These are phyloP conservation scores for Margaritifera margaritifera DNA, from an alignment of 2,888 invertebrate species.

Conservation along the genomic window DNA sequence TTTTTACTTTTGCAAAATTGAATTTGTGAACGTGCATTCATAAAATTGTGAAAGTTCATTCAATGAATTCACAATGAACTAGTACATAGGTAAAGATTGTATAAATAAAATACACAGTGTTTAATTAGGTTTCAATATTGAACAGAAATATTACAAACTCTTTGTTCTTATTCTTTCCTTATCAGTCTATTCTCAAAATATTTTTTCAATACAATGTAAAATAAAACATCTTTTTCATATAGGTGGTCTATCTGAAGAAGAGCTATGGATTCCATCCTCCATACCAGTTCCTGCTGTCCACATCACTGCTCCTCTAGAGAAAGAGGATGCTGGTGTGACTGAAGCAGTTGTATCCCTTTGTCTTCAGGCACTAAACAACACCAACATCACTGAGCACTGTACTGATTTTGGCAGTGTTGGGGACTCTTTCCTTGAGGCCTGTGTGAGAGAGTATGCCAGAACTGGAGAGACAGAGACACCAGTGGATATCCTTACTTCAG, in stretches of 20 bases:
- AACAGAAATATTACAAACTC: too few species aligned
- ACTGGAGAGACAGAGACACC: conserved; percentile 30
- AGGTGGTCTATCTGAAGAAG: conserved; percentile 1
- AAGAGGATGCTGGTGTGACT: conserved; percentile 11
- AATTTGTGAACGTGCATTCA: too few species aligned
- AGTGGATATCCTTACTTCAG: conserved; percentile 19
- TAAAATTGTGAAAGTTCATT: too few species aligned
- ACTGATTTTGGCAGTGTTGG: conserved; percentile 23
- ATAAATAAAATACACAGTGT: too few species aligned
- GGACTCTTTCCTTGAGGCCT: conserved; percentile 48
- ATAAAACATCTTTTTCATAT: neutral
- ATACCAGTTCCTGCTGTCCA: conserved; percentile 32
- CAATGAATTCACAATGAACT: too few species aligned
- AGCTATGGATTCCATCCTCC: conserved; percentile 40
- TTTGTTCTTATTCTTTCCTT: too few species aligned
- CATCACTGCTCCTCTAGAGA: conserved; percentile 6
- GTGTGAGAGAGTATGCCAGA: conserved; percentile 40
- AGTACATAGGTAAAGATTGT: too few species aligned
- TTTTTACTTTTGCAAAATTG: too few species aligned
- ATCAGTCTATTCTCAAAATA: too few species aligned
- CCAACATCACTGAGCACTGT: conserved; percentile 30
- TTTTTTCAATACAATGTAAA: too few species aligned
- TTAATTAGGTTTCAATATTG: too few species aligned
- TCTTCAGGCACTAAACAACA: conserved; percentile 25
- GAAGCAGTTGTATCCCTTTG: conserved; percentile 21